Percentiles rank a stretch among this genome's conserved stretches.
Evolutionary conservation across 2,113 vertebrate species (phyloP).

Genomic region (Eulacestoma nigropectus): DNA sequence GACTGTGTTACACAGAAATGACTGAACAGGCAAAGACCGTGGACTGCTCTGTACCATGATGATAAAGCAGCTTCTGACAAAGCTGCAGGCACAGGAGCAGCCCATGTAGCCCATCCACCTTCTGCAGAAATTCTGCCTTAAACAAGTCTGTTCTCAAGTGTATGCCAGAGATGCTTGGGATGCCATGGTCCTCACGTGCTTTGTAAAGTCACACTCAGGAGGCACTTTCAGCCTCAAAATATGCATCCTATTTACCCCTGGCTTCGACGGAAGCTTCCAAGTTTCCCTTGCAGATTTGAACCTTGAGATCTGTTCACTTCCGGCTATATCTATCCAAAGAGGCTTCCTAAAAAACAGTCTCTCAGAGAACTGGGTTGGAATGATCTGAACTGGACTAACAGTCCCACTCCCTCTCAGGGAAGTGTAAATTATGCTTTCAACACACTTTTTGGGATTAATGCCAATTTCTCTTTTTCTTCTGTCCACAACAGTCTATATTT

Average conservation of each 20-base stretch:
- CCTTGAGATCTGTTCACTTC: background rate
- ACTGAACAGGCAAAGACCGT: background rate
- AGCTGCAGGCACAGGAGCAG: background rate
- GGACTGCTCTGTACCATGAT: background rate
- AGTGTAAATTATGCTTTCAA: background rate
- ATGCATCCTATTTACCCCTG: background rate
- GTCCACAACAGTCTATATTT: background rate
- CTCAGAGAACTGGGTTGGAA: background rate
- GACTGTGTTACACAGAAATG: background rate
- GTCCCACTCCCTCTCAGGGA: background rate
- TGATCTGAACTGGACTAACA: background rate
- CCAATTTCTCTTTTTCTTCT: background rate
- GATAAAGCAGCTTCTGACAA: background rate
- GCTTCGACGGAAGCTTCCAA: background rate
- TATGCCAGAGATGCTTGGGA: background rate
- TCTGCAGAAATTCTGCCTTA: background rate
- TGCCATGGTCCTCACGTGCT: background rate
- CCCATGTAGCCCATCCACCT: background rate
- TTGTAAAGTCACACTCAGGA: background rate
- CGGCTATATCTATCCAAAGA: background rate
- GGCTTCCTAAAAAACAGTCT: background rate
- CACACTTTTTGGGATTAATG: background rate
- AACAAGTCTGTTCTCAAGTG: background rate
- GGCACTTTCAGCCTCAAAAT: background rate
- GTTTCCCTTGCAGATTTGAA: background rate